A percentile compares a stretch with the other conserved stretches of the same genome.
phyloP scores from a whole-genome alignment of 1,140 invertebrate species.

The Zaprionus taronus region DNA sequence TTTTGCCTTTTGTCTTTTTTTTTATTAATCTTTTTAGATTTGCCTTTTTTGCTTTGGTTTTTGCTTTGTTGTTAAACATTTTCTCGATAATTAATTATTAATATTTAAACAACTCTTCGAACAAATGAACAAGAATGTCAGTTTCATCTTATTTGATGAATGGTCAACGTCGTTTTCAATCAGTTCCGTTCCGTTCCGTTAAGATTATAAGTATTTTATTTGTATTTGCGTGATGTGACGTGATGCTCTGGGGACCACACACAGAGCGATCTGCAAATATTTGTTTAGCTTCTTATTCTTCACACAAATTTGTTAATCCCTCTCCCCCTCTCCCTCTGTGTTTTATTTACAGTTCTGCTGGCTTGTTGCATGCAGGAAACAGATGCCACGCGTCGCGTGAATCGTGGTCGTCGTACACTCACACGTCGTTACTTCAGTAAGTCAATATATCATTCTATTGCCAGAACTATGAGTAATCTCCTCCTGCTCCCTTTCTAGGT shows the following conservation, averaged over 20 bases:
- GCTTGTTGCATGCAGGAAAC: conserved; percentile 88
- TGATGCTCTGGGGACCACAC: conserved; percentile 49
- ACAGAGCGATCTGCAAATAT: conserved; percentile 40
- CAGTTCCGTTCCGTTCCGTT: conserved; percentile 67
- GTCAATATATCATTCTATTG: conserved; percentile 54
- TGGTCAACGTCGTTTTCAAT: conserved; percentile 59
- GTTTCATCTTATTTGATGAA: conserved; percentile 65
- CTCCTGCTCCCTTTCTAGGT: conserved; percentile 68
- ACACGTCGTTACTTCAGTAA: conserved; percentile 91
- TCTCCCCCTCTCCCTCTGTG: not conserved
- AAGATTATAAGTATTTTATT: conserved; percentile 29
- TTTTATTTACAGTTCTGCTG: conserved; percentile 57
- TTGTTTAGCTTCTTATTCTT: conserved; percentile 20
- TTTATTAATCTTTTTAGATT: conserved; percentile 14
- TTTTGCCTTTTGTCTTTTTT: conserved; percentile 13
- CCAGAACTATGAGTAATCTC: conserved; percentile 17
- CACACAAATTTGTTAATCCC: conserved; percentile 17
- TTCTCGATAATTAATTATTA: conserved; percentile 79
- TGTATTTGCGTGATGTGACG: conserved; percentile 19
- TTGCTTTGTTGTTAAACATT: conserved; percentile 62
- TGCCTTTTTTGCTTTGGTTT: conserved; percentile 31
- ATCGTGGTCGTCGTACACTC: conserved; percentile 89
- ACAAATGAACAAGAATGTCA: conserved; percentile 40
- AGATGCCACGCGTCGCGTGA: conserved; percentile 90
- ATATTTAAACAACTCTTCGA: conserved; percentile 73